Base-by-base conservation (phyloP, 2,888 invertebrate species). In the Chrysodeixis includens region DNA sequence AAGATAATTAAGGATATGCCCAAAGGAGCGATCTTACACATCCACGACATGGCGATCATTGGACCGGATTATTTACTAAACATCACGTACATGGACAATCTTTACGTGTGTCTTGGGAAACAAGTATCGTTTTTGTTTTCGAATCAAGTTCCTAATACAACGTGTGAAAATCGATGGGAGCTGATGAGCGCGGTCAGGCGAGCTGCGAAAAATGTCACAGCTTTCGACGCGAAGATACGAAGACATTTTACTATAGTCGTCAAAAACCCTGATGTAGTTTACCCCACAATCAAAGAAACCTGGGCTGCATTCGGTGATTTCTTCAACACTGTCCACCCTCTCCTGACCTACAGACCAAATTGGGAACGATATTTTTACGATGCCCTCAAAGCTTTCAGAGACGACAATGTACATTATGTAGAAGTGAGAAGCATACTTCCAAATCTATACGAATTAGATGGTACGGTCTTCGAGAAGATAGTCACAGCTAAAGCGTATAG, bases 11-110 rank as follows among this genome's bases (percentile, higher is more conserved):
- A 95, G 69, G 89, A 89, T 40, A 95, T 98, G 95, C 98, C 98
- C 0, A 98, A 98, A 90, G 98, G 97, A 4, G 97, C 96, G 0
- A 96, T 96, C 0, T 87, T 97, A 14, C 98, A 97, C 85, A 93
- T 96, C 0, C 97, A 97, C 83, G 96, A 97, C 73, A 96, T 96
- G 66, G 96, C 96, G 0, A 89, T 97, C 0, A 93, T 96, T 20
- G 96, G 96, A 7, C 92, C 96, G 0, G 96, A 97, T 70, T 97
- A 95, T 74, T 78, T 97, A 0, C 84, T 97, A 46, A 95, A 96
- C 51, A 81, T 97, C 30, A 97, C 97, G 0, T 96, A 96, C 74
- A 92, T 94, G 69, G 95, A 96, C 0, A 82, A 97, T 83, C 88
- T 97, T 0, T 96, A 96, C 78, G 92, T 95, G 0, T 96, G 96